Base-by-base conservation (phyloP, 2,113 vertebrate genomes). In the Oryzias melastigma region DNA sequence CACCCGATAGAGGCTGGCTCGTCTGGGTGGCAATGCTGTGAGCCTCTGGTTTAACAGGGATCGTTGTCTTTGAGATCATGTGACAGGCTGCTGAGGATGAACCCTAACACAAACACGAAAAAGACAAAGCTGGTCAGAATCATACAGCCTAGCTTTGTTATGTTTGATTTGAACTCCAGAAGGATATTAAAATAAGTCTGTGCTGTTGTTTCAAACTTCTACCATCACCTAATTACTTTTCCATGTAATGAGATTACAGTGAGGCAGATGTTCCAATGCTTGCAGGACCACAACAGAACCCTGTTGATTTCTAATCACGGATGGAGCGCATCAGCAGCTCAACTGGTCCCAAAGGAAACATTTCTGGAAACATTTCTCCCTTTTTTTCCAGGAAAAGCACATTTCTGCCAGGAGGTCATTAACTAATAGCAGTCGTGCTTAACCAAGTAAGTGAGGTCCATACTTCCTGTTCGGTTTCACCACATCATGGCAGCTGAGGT, bases 1-100 rank as follows among this genome's bases (percentile, higher is more conserved):
- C 75, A 4, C 55, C 68, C 4, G 84, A 83, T 5, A 59, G 62
- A 0, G 50, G 50, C 4, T n/a, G 78, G 62, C 43, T 65, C 47
- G 84, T 80, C 3, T 84, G 84, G 52, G 78, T 86, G 65, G 62
- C 55, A 51, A 75, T 24, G 68, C 65, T 81, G 56, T 82, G 78
- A 8, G 62, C 52, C 2, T 42, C 57, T 4, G 69, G 68, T 70
- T 65, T 78, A 5, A 44, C 19, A 3, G 61, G 61, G 6, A 48
- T 17, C 1, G 20, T 14, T 4, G 6, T 35, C 53, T 4, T 60
- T n/a, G 48, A 1, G 35, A 62, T 59, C 40, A 69, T 46, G 7
- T 57, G 49, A 47, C 48, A 43, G 14, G n/a, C 29, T 0, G 20
- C 62, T 24, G 71, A 3, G 4, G 51, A 5, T 15, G 4, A 2